Evolutionary conservation across 2,113 vertebrate genomes (phyloP).

Genomic region (Zapornia atra): DNA sequence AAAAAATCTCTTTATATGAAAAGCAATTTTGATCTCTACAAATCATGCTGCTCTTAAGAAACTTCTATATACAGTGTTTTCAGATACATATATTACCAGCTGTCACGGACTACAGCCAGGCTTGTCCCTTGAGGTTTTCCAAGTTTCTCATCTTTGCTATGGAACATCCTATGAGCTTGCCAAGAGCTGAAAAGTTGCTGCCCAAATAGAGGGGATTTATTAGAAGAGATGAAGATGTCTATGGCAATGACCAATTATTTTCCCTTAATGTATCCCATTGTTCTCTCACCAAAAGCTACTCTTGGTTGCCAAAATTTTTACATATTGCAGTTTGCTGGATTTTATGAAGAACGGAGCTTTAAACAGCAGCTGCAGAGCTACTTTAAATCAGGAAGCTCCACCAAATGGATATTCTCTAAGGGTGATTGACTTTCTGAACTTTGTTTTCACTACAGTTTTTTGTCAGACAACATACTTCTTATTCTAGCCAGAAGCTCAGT

Average conservation of each 20-base stretch:
- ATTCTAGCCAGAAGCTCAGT: neutral
- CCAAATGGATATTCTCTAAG: neutral
- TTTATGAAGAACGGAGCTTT: neutral
- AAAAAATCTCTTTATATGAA: neutral
- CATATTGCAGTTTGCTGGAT: neutral
- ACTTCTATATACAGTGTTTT: neutral
- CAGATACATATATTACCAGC: neutral
- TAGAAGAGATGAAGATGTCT: slow-evolving; percentile 8
- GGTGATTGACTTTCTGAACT: neutral
- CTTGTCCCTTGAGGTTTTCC: neutral
- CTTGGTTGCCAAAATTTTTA: neutral
- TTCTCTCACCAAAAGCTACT: neutral
- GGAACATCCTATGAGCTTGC: slow-evolving; percentile 2
- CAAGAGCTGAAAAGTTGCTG: slow-evolving; percentile 13
- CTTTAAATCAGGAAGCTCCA: slow-evolving; percentile 1
- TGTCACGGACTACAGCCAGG: neutral
- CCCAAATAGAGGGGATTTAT: neutral
- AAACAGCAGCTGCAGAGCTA: neutral
- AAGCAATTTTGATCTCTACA: neutral
- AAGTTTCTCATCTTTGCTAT: slow-evolving; percentile 12
- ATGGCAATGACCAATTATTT: neutral
- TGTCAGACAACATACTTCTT: neutral
- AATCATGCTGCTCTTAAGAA: neutral
- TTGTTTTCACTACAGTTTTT: neutral
- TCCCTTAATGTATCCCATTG: neutral